Conservation (phyloP, 1,140 invertebrate genomes). For the Apis florea region DNA sequence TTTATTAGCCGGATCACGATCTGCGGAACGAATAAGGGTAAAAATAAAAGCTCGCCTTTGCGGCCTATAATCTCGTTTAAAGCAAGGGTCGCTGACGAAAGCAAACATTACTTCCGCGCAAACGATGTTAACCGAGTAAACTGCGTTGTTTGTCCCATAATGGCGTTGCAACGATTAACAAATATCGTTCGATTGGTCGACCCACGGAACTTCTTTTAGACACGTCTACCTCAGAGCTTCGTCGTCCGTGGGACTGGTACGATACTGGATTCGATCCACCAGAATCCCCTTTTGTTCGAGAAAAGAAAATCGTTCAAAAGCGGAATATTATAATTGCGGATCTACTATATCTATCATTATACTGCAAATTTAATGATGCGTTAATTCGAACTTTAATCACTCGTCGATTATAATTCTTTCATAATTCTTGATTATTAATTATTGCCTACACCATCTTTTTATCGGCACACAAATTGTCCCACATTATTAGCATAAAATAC, state of each 20-base stretch:
- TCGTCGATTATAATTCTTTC: too few relatives aligned
- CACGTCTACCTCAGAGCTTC: background rate
- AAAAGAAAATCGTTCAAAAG: too few relatives aligned
- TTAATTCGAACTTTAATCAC: too few relatives aligned
- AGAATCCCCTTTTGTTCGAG: background rate
- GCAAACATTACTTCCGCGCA: slow-evolving; percentile 49
- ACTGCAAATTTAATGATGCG: too few relatives aligned
- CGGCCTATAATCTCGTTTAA: slow-evolving; percentile 38
- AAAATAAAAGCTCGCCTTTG: slow-evolving; percentile 46
- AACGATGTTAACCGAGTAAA: slow-evolving; percentile 48
- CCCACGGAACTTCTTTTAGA: background rate
- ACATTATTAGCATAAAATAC: too few relatives aligned
- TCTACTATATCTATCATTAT: too few relatives aligned
- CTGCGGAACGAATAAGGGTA: slow-evolving; percentile 1
- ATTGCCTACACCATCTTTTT: too few relatives aligned
- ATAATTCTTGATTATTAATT: too few relatives aligned
- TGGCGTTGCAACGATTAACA: slow-evolving; percentile 47
- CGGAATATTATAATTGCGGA: too few relatives aligned
- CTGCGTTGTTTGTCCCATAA: slow-evolving; percentile 41
- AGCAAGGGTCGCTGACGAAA: slow-evolving; percentile 44
- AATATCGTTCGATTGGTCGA: slow-evolving; percentile 31
- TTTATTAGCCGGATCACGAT: slow-evolving; percentile 30
- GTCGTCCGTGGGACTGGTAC: background rate
- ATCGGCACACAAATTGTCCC: too few relatives aligned
- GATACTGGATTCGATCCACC: background rate